Percentiles rank a stretch among this genome's conserved stretches.
Conservation (phyloP, 2,797 vertebrate species). For the Menidia menidia region DNA sequence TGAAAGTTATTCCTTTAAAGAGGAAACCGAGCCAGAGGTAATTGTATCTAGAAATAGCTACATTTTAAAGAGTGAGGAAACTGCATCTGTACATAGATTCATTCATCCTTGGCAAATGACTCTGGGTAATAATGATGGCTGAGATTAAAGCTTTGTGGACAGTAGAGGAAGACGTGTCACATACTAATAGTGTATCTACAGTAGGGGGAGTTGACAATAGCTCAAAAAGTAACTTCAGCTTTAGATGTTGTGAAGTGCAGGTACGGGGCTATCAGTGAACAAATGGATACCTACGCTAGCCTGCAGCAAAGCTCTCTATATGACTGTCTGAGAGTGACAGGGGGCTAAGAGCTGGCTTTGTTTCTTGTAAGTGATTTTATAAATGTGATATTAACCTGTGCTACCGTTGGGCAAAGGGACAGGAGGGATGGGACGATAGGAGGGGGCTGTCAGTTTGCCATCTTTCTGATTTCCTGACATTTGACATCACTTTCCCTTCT, state of each 20-base stretch:
- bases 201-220: conserved; percentile 32
- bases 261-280: conserved; percentile 70
- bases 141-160: conserved; percentile 31
- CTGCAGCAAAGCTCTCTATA: conserved; percentile 72
- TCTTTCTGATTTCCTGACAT: conserved; percentile 87
- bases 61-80: background rate
- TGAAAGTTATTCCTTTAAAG: background rate
- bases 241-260: conserved; percentile 71
- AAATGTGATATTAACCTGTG: conserved; percentile 87
- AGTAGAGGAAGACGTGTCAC: conserved; percentile 16
- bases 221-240: conserved; percentile 56
- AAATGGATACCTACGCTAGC: conserved; percentile 79
- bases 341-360: conserved; percentile 79
- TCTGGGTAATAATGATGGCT: conserved; percentile 26
- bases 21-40: background rate
- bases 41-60: conserved; percentile 1
- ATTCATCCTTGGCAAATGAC: conserved; percentile 21
- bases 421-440: conserved; percentile 66
- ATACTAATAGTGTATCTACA: conserved; percentile 15
- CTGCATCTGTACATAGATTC: background rate
- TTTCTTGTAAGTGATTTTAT: conserved; percentile 85
- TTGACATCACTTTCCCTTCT: conserved; percentile 86
- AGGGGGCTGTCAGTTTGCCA: conserved; percentile 81
- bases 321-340: conserved; percentile 76
- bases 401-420: conserved; percentile 76